These are phyloP conservation scores for Alethe diademata DNA, from an alignment of 2,113 vertebrate genomes.

Conservation along the genomic window DNA sequence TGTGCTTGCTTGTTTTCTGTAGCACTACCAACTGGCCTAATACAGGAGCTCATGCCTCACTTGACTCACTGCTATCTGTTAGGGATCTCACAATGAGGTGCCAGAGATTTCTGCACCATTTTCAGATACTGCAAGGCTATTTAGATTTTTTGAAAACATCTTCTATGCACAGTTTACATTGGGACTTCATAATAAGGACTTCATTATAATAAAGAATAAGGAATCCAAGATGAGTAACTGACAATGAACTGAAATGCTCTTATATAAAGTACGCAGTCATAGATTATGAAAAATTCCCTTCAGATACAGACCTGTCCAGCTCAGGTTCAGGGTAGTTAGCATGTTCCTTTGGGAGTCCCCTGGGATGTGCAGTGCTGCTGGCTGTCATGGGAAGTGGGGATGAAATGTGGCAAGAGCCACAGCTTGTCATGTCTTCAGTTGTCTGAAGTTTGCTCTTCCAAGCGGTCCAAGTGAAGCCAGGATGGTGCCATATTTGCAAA, in stretches of 20 bases:
- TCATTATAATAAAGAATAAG: not conserved
- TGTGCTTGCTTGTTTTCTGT: not conserved
- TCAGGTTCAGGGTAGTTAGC: not conserved
- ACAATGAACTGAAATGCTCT: not conserved
- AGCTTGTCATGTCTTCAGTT: not conserved
- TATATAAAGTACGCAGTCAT: not conserved
- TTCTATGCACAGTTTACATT: not conserved
- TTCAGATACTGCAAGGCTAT: not conserved
- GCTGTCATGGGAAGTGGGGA: not conserved
- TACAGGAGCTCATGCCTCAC: not conserved
- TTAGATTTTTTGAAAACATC: not conserved
- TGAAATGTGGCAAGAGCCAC: not conserved
- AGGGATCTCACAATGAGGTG: not conserved
- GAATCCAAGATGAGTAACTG: not conserved
- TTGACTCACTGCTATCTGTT: not conserved
- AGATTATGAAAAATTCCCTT: not conserved
- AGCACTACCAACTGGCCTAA: not conserved
- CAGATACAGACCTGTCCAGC: not conserved
- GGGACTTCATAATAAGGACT: not conserved
- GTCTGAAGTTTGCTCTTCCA: not conserved
- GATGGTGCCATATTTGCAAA: not conserved
- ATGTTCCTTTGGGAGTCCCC: not conserved
- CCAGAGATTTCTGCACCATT: not conserved
- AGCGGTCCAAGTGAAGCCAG: not conserved
- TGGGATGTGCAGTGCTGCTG: not conserved